Conservation (phyloP, 2,113 vertebrate genomes). For the Sapajus apella region DNA sequence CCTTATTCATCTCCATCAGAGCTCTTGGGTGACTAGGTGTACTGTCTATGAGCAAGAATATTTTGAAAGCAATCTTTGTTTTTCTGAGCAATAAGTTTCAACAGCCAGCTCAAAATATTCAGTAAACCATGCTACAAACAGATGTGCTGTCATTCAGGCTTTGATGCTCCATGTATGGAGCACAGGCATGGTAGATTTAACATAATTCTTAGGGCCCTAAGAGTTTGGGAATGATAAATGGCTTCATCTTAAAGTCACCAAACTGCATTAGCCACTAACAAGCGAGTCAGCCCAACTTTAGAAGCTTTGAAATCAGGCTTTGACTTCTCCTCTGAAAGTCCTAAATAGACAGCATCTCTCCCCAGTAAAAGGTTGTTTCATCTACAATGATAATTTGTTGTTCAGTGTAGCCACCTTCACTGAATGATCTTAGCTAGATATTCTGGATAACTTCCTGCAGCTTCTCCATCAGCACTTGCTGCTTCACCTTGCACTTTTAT, state of each 20-base stretch:
- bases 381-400: not conserved
- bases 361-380: not conserved
- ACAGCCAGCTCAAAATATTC: not conserved
- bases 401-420: not conserved
- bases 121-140: not conserved
- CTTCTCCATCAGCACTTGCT: not conserved
- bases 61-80: not conserved
- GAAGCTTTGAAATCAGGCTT: not conserved
- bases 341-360: not conserved
- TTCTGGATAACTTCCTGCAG: not conserved
- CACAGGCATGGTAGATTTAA: not conserved
- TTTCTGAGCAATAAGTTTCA: not conserved
- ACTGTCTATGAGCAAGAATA: not conserved
- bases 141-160: not conserved
- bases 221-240: not conserved
- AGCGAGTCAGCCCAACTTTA: not conserved
- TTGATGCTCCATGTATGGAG: not conserved
- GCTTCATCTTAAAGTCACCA: not conserved
- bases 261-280: not conserved
- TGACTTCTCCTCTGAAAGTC: not conserved
- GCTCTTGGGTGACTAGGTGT: not conserved
- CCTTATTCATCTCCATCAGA: not conserved
- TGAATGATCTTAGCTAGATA: not conserved
- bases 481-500: not conserved
- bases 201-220: not conserved